Percentiles rank a stretch among this genome's conserved stretches.
Conservation (phyloP, 92 coral and sea anemone species). For the Phenganax marumi region DNA sequence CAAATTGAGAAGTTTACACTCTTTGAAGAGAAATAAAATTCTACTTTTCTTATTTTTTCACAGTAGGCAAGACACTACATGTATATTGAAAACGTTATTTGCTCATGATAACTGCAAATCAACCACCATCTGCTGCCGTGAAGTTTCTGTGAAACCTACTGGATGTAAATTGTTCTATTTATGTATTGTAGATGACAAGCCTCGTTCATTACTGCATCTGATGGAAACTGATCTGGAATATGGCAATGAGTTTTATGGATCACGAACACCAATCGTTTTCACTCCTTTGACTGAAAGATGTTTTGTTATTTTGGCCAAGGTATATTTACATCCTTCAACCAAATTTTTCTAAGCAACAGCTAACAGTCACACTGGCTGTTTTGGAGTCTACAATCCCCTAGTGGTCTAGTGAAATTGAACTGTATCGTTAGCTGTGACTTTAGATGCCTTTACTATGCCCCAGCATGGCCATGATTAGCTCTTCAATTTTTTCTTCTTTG, state of each 20-base stretch:
- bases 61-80: too few relatives aligned
- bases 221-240: conserved; percentile 84
- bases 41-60: too few relatives aligned
- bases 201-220: conserved; percentile 69
- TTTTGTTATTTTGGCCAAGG: conserved; percentile 84
- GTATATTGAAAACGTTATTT: too few relatives aligned
- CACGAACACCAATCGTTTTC: conserved; percentile 71
- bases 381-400: not conserved
- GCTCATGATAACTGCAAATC: too few relatives aligned
- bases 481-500: not conserved
- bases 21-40: not conserved
- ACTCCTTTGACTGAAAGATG: conserved; percentile 91
- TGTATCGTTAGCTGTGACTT: not conserved
- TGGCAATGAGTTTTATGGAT: conserved; percentile 91
- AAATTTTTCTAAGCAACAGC: too few relatives aligned
- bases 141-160: not conserved
- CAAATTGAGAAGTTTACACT: not conserved
- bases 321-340: not conserved
- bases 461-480: too few relatives aligned
- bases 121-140: too few relatives aligned
- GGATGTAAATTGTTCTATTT: not conserved
- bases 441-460: not conserved
- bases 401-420: too few relatives aligned
- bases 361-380: not conserved
- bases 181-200: conserved; percentile 22